phyloP scores from a whole-genome alignment of 1,140 invertebrate genomes.

The Rhyzopertha dominica region DNA sequence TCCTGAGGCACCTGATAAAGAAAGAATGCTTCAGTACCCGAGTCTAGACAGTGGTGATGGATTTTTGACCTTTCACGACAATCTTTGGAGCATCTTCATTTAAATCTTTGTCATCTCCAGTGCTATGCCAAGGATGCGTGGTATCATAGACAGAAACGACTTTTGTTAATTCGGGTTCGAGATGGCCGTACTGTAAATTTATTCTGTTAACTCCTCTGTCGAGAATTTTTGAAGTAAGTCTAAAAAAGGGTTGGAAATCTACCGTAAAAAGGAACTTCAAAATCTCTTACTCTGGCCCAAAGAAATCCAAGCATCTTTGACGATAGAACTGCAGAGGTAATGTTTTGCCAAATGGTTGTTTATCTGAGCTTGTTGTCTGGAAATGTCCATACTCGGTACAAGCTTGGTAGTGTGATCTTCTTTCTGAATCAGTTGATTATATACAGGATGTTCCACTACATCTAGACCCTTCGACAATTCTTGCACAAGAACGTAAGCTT shows the following conservation, averaged over 20 bases:
- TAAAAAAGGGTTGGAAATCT: too few species aligned
- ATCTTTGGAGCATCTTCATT: constrained; percentile 52
- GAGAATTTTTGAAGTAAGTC: too few species aligned
- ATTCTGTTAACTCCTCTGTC: constrained; percentile 50
- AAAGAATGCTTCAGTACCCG: constrained; percentile 20
- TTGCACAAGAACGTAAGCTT: too few species aligned
- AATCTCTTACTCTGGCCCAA: too few species aligned
- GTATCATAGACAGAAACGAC: constrained; percentile 61
- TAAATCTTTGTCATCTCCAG: constrained; percentile 54
- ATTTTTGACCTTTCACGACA: constrained; percentile 46
- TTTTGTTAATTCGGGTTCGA: constrained; percentile 52
- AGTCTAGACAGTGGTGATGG: not conserved
- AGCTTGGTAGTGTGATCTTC: constrained; percentile 76
- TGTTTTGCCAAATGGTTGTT: constrained; percentile 59
- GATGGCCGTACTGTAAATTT: constrained; percentile 57
- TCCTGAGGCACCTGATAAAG: constrained; percentile 60
- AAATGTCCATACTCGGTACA: constrained; percentile 82
- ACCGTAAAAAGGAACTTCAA: too few species aligned
- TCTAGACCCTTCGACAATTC: too few species aligned
- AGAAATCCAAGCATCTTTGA: constrained; percentile 64
- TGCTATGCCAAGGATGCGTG: constrained; percentile 60
- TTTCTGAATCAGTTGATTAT: constrained; percentile 46
- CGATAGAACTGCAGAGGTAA: constrained; percentile 58
- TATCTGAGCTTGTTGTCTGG: constrained; percentile 60
- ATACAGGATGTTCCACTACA: too few species aligned